Percentiles rank a stretch among this genome's conserved stretches.
phyloP scores from a whole-genome alignment of 2,113 vertebrate species.

The Tetraodon nigroviridis region DNA sequence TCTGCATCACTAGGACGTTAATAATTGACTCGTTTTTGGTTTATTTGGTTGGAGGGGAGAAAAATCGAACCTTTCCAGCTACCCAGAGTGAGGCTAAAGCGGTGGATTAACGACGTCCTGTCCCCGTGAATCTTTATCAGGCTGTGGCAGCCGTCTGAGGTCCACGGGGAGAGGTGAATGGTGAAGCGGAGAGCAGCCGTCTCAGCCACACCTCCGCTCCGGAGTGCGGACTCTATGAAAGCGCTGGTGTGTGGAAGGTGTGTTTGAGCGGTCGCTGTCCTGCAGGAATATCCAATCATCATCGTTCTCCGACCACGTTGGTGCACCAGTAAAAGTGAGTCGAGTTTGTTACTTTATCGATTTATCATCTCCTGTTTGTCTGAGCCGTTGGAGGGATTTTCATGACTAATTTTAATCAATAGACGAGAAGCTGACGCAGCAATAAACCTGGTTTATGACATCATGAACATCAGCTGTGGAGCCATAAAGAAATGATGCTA shows the following conservation, averaged over 20 bases:
- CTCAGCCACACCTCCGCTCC: slow-evolving; percentile 34
- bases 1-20: slow-evolving; percentile 46
- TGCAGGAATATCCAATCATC: background rate
- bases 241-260: slow-evolving; percentile 21
- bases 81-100: slow-evolving; percentile 32
- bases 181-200: slow-evolving; percentile 28
- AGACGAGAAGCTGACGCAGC: too few species aligned
- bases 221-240: slow-evolving; percentile 21
- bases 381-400: too few species aligned
- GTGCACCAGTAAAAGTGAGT: background rate
- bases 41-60: slow-evolving; percentile 18
- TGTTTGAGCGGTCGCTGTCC: slow-evolving; percentile 2
- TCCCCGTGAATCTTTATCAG: slow-evolving; percentile 45
- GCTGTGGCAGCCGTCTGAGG: slow-evolving; percentile 14
- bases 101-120: slow-evolving; percentile 43
- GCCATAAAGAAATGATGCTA: too few species aligned
- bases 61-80: slow-evolving; percentile 18
- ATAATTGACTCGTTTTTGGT: slow-evolving; percentile 47
- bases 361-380: background rate
- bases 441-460: too few species aligned
- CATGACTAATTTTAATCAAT: too few species aligned
- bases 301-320: background rate
- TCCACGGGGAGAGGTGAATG: slow-evolving; percentile 35
- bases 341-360: background rate
- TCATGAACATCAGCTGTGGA: too few species aligned